A percentile compares a stretch with the other conserved stretches of the same genome.
Evolutionary conservation across 2,797 vertebrate genomes (phyloP).

Genomic region (Monodelphis domestica): DNA sequence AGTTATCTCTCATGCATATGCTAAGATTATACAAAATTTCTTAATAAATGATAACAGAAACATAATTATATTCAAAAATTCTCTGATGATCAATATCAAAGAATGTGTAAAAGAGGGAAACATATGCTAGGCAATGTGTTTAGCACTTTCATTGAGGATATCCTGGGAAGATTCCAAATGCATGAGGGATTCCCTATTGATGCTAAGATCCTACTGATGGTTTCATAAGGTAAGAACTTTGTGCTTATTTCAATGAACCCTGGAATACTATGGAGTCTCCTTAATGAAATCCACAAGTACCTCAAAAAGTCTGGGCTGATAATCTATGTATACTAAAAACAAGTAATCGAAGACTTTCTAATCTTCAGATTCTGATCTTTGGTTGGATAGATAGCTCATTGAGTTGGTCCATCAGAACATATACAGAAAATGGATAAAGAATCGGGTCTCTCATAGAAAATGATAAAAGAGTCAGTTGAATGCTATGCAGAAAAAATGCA

Average conservation of each 20-base stretch:
- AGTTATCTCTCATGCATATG: neutral
- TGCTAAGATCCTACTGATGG: neutral
- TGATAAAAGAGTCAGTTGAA: neutral
- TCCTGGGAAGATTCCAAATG: neutral
- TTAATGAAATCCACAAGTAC: neutral
- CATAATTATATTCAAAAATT: neutral
- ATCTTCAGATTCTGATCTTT: neutral
- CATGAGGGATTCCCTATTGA: neutral
- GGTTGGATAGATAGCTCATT: neutral
- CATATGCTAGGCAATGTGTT: neutral
- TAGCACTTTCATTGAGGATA: neutral
- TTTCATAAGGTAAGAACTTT: neutral
- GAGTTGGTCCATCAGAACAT: neutral
- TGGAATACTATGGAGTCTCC: neutral
- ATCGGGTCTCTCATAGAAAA: neutral
- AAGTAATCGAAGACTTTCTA: neutral
- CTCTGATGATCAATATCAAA: neutral
- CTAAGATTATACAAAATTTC: neutral
- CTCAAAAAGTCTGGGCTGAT: neutral
- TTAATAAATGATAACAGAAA: neutral
- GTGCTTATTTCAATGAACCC: neutral
- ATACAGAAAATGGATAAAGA: neutral
- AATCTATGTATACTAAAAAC: neutral
- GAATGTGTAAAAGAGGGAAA: neutral
- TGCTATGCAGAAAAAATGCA: neutral